Base-by-base conservation (phyloP, 2,113 vertebrate species). In the Etia nguti region DNA sequence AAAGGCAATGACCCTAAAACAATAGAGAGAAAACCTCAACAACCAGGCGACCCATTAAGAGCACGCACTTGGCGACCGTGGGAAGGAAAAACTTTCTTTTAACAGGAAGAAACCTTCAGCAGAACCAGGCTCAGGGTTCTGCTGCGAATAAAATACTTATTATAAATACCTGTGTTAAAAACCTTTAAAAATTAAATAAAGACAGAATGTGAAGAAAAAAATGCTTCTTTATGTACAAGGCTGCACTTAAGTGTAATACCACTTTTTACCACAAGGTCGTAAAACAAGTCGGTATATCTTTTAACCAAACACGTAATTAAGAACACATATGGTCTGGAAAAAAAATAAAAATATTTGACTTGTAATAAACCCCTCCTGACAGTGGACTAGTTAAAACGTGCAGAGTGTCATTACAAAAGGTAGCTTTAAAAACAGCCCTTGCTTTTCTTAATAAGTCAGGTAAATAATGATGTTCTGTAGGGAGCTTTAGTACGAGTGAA, bases 21-120 rank as follows among this genome's bases (percentile, higher is more conserved):
- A 38, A 65, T 12, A 12, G 31, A 8, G 10, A 38, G 57, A 6
- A 0, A 13, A 0, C 18, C 1, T 0, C 38, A 13, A 38, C 34
- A 65, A 22, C 20, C 2, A 22, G 1, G 18, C 6, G 4, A n/a
- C 34, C 6, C 34, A 36, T 20, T 22, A 65, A 38, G 31, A 65
- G 31, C 60, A n/a, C 0, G 6, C 20, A n/a, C 38, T 38, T 38
- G 60, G 34, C 1, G 1, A 65, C 60, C 8, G 34, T 65, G 60
- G 34, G 60, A 65, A 65, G 34, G 6, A 65, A 65, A 38, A 38
- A 38, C 10, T 8, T 20, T 10, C 10, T 65, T 65, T 65, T 65
- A 65, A 38, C 34, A 1, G 10, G 10, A 65, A 65, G 60, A 38
- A 65, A 0, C 1, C 20, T 0, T 65, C 34, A 65, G 34, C 34